These are phyloP conservation scores for Cryptomyrus ogoouensis DNA, from an alignment of 2,113 vertebrate species.

Conservation along the genomic window DNA sequence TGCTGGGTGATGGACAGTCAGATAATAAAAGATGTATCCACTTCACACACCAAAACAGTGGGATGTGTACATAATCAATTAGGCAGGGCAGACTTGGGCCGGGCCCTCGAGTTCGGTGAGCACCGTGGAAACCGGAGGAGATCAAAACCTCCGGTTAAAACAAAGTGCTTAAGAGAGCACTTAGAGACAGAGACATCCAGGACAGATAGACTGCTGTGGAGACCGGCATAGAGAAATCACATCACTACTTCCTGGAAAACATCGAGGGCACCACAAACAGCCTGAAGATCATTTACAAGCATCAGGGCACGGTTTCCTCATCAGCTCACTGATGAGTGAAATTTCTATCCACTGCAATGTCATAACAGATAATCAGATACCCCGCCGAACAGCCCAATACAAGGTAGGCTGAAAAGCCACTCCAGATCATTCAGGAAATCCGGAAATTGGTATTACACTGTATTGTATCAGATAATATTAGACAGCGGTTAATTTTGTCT, in stretches of 20 bases:
- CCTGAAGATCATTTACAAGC: background rate
- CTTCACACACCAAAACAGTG: conserved; percentile 61
- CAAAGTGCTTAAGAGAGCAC: conserved; percentile 17
- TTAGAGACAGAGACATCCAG: conserved; percentile 10
- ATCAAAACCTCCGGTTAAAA: conserved; percentile 14
- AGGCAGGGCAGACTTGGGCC: conserved; percentile 47
- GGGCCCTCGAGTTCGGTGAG: conserved; percentile 25
- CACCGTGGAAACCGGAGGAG: background rate
- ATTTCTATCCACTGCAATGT: background rate
- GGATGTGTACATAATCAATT: conserved; percentile 58
- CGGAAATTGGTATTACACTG: background rate
- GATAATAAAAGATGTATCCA: conserved; percentile 66
- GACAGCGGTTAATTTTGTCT: background rate
- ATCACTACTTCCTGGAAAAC: conserved; percentile 10
- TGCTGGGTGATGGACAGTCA: conserved; percentile 61
- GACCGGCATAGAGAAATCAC: background rate
- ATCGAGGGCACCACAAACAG: background rate
- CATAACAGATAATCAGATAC: background rate
- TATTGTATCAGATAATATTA: background rate
- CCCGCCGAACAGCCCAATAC: background rate
- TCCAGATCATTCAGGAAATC: background rate
- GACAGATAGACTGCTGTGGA: conserved; percentile 2
- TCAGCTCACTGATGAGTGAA: background rate
- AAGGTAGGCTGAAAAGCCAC: background rate
- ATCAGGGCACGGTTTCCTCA: background rate